Base-by-base conservation (phyloP, 1,140 invertebrate species). In the Leptopilina boulardi region DNA sequence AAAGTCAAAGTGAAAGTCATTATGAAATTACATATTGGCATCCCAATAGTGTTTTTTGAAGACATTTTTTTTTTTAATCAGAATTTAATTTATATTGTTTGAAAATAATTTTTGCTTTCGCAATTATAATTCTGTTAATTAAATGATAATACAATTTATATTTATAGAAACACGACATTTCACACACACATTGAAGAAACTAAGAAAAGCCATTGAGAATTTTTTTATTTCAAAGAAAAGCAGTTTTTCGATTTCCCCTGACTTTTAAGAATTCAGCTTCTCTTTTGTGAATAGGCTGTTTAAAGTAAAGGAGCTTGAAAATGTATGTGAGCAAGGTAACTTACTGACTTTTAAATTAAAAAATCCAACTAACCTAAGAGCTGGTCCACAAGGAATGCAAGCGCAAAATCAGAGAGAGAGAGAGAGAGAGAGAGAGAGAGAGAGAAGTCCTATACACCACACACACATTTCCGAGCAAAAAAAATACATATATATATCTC, bases 341-440 rank as follows among this genome's bases (percentile, higher is more conserved):
- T 66, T 66, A 66, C 59, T 8, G 59, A 34, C 59, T 66, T 66
- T 66, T 66, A 66, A 66, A 34, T 66, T 66, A 38, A 38, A n/a
- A 66, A 66, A 66, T 66, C 21, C 59, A 66, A 66, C 59, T 66
- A 66, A 66, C 21, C 26, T 66, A 66, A 66, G 23, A 66, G 59
- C 59, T 30, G 23, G 59, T 66, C 15, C 26, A n/a, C 59, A 66
- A 66, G 59, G 26, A 66, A 66, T 66, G 59, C 59, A n/a, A 66
- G 59, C 26, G 15, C n/a, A n/a, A 23, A 66, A 66, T 66, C 59
- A 66, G 23, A 30, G 59, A 30, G 2, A 23, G 5, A 13, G 19
- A 59, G 21, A 66, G 21, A 26, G 59, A 30, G 2, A 23, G 5
- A 66, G 23, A 30, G 59, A 30, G 2, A 23, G 5, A 13, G 19